Conservation (phyloP, 2,113 vertebrate genomes). For the Hippopotamus amphibius region DNA sequence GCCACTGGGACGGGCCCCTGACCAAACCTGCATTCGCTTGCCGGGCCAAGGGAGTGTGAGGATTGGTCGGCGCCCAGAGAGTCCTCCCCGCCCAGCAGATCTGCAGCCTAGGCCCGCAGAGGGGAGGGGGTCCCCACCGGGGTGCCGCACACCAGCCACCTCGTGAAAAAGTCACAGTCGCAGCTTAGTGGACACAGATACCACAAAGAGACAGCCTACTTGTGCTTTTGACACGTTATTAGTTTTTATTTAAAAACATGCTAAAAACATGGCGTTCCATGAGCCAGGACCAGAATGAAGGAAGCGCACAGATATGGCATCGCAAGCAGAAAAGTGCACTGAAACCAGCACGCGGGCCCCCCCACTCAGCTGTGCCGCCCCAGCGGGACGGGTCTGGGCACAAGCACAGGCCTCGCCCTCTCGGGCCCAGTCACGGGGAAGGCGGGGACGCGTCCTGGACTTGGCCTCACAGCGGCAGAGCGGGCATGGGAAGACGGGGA, state of each 20-base stretch:
- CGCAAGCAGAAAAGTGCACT: slow-evolving; percentile 86
- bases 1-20: not conserved
- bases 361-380: slow-evolving; percentile 47
- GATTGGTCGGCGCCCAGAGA: not conserved
- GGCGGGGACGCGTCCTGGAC: not conserved
- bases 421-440: rapidly evolving
- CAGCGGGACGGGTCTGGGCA: not conserved
- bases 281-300: slow-evolving; percentile 79
- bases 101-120: not conserved
- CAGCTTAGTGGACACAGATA: not conserved
- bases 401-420: not conserved
- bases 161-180: not conserved
- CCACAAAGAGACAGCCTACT: not conserved
- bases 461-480: not conserved
- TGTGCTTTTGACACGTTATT: slow-evolving; percentile 83
- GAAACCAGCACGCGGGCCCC: slow-evolving; percentile 77
- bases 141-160: not conserved
- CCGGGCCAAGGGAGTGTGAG: not conserved
- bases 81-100: not conserved
- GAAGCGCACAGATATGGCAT: slow-evolving; percentile 77
- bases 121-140: not conserved
- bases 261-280: slow-evolving; percentile 86
- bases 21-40: not conserved
- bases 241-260: slow-evolving; percentile 91
- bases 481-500: not conserved